Evolutionary conservation across 2,113 vertebrate genomes (phyloP), one percentile per base, ranked within the genome.

Genomic region (Phaethornis superciliosus): DNA sequence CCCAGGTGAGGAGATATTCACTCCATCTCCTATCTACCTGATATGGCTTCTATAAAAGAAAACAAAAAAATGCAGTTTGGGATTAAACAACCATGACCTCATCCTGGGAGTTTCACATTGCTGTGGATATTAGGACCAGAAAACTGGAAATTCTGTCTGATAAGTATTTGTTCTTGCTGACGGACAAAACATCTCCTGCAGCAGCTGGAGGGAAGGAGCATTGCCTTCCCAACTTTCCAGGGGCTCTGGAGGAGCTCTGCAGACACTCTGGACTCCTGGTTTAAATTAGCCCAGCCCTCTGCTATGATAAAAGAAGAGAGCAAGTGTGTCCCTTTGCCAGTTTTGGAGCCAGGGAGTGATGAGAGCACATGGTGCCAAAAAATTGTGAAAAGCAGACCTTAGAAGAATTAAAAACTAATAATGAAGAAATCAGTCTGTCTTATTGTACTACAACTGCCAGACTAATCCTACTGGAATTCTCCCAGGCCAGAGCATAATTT

Each of bases 71-170:
- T 11, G 19, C n/a, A 74, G 58, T 82, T 85, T 80, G 68, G 55
- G 59, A 78, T 94, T 63, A 78, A 78, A 28, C 46, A 94, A 10
- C 51, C 75, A 93, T 96, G 92, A 97, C 89, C 80, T 97, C 94
- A 96, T 88, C 88, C 87, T 30, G 82, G 64, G 94, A 90, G 93
- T 84, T 90, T 94, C 78, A 35, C 60, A 15, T 84, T 83, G 55
- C 89, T 76, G 65, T 0, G 2, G 80, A 79, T 92, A 96, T 96
- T 95, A 96, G 92, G 94, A 92, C 88, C 95, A 91, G 82, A 96
- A 95, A 93, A 95, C 79, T 96, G 91, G 76, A 85, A 95, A 96
- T 81, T 22, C 87, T 65, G 33, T 59, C 33, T 93, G 86, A 80
- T 84, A 94, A 91, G 91, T 91, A 72, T 83, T 92, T 96, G 85